Evolutionary conservation across 2,113 vertebrate genomes (phyloP), one percentile per base, ranked within the genome.

Genomic region (Sander lucioperca): DNA sequence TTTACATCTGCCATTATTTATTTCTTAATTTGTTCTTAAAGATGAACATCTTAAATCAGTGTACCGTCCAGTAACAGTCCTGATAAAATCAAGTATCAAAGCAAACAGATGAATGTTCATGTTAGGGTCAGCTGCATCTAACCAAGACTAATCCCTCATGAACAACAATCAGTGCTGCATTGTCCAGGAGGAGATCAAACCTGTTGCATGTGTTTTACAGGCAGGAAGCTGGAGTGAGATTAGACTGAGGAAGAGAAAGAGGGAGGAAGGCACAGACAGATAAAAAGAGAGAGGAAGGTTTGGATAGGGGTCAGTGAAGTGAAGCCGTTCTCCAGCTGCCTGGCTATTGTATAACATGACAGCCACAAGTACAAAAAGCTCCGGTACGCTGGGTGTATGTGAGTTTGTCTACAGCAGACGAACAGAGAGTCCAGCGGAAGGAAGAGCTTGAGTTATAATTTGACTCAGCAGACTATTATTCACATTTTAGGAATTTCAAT

Each of bases 311-410:
- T 86, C 81, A 81, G 33, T 54, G 64, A 85, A 88, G 80, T 50
- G 45, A 90, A 93, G 75, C 33, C 25, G 10, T 92, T 94, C 87
- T 88, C 86, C 94, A 94, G 89, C 89, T 90, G 91, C 58, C 83
- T 79, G 75, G 61, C 79, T 67, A 77, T 86, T 14, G 47, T 63
- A 88, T 85, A 81, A 86, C 85, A 82, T 71, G 59, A 83, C 85
- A 71, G 80, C 76, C 79, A 84, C 61, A 82, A 86, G 77, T 90
- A 90, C 54, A 89, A 79, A 82, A 83, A 63, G 45, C 45, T 79
- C 58, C 18, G 19, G 30, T 74, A 39, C 71, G 79, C 53, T 58
- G 45, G 71, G 19, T n/a, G 12, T 27, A 5, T 59, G 30, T 43
- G 39, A 11, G 39, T 39, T 25, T 75, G 80, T 79, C 84, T 62